phyloP scores from a whole-genome alignment of 2,113 vertebrate species.

The Leptosomus discolor region DNA sequence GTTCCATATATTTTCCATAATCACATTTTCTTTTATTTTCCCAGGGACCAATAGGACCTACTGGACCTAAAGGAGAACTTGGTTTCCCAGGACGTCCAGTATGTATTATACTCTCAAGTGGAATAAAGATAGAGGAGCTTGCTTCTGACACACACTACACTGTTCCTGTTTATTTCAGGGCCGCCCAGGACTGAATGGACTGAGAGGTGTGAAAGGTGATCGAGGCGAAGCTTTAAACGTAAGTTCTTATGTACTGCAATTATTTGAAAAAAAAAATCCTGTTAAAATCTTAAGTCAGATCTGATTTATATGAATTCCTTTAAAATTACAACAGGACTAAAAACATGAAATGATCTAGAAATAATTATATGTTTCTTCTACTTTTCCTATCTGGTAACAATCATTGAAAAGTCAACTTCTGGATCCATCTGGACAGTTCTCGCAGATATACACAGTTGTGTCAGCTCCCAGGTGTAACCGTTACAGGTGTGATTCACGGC shows the following conservation, averaged over 20 bases:
- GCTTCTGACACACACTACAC: background rate
- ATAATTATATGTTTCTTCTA: background rate
- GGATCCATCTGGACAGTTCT: background rate
- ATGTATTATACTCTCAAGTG: conserved; percentile 56
- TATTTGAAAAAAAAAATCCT: background rate
- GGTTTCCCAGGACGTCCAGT: conserved; percentile 91
- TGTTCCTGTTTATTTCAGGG: conserved; percentile 75
- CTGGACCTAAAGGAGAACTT: conserved; percentile 89
- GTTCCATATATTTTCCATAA: background rate
- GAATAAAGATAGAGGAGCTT: background rate
- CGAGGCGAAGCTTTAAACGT: conserved; percentile 68
- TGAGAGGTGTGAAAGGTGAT: conserved; percentile 87
- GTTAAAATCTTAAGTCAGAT: background rate
- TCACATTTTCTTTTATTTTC: conserved; percentile 33
- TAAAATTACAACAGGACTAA: background rate
- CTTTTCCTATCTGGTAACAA: background rate
- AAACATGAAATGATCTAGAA: background rate
- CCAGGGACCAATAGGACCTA: conserved; percentile 89
- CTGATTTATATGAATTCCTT: background rate
- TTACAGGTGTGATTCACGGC: background rate
- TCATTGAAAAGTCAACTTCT: background rate
- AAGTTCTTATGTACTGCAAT: conserved; percentile 46
- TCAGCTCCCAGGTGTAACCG: background rate
- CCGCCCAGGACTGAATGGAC: conserved; percentile 85
- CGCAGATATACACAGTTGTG: background rate